Percentiles rank a stretch among this genome's conserved stretches.
Evolutionary conservation across 2,113 vertebrate species (phyloP).

Genomic region (Vulpes ferrilata): DNA sequence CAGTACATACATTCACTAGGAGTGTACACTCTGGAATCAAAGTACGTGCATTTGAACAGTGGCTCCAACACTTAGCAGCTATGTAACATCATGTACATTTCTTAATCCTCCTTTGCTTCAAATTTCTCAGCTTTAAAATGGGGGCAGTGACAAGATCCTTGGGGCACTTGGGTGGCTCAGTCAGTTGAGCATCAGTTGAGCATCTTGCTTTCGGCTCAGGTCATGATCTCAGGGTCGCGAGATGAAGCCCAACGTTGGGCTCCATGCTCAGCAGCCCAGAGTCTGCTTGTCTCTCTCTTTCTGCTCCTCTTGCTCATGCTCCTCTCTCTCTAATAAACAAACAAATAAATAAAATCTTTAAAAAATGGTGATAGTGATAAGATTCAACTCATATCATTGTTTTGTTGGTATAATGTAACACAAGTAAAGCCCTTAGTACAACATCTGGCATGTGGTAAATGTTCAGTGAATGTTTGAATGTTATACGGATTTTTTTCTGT

Average conservation of each 20-base stretch:
- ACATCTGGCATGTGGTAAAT: background rate
- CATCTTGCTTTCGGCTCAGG: background rate
- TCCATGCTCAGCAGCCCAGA: background rate
- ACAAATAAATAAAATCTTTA: background rate
- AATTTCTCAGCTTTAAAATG: slow-evolving; percentile 36
- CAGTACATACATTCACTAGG: background rate
- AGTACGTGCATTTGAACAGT: slow-evolving; percentile 18
- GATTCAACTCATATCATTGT: background rate
- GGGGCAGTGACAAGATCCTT: background rate
- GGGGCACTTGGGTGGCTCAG: background rate
- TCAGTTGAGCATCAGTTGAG: background rate
- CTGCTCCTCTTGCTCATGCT: background rate
- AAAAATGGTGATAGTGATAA: background rate
- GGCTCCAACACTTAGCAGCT: background rate
- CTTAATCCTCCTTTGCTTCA: background rate
- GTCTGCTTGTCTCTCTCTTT: background rate
- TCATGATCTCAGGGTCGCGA: background rate
- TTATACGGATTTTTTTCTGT: background rate
- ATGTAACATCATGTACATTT: background rate
- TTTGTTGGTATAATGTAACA: background rate
- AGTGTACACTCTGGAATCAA: background rate
- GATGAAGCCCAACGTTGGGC: too few species aligned
- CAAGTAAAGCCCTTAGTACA: background rate
- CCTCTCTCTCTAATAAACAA: background rate
- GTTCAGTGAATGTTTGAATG: background rate